Evolutionary conservation across 2,888 invertebrate genomes (phyloP), one percentile per base, ranked within the genome.

Genomic region (Clivina fossor): DNA sequence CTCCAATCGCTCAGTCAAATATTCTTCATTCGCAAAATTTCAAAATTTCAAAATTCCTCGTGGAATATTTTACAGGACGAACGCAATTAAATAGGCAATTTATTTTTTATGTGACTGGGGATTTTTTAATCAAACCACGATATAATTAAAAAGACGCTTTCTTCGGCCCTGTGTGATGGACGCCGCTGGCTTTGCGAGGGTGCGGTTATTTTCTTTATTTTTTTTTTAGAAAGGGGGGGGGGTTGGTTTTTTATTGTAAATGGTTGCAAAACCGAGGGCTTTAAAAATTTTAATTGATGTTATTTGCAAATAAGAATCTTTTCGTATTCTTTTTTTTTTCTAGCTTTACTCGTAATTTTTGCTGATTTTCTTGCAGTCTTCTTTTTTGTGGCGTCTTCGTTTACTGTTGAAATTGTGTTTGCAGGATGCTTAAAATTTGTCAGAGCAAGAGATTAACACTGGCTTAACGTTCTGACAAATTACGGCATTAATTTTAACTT

Each of bases 11-110:
- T 69, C 72, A 68, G 64, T 5, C 9, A 30, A 47, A 3, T 24
- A 26, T 64, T 65, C 59, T 57, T 56, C 62, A 54, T 62, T 64
- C 55, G 37, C 44, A 58, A 53, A 58, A 58, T 61, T 60, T 59
- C 51, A 38, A 32, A 32, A 24, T n/a, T n/a, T n/a, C n/a, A n/a
- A n/a, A n/a, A n/a, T n/a, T n/a, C n/a, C n/a, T n/a, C 19, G 37
- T 11, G 18, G 28, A 24, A 43, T 24, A 32, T 47, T 59, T 33
- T 35, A 38, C 44, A 56, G 65, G 58, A 19, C 59, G 41, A 54
- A 61, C 62, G 64, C 71, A 72, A 73, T 72, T 72, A 73, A 73
- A 71, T 71, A 72, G 72, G 72, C 72, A 73, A 73, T 72, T 72
- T 73, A 73, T 72, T 72, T 72, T 72, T 72, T 72, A 69, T 70